Base-by-base conservation (phyloP, 2,888 invertebrate genomes). In the Branchellion lobata region DNA sequence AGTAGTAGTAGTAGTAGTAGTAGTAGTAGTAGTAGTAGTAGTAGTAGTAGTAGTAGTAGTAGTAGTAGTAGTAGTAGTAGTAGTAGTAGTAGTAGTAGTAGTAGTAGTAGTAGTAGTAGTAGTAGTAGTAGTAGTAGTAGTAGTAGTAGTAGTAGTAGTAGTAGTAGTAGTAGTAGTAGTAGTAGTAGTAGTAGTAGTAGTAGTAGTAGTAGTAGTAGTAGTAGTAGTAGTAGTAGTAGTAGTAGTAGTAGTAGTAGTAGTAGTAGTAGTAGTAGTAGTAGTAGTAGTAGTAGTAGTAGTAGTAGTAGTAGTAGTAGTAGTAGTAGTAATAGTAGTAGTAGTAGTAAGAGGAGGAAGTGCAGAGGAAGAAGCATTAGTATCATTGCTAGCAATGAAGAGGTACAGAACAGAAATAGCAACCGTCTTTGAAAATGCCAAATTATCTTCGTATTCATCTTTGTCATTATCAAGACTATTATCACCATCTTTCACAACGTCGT, bases 261-360 rank as follows among this genome's bases (percentile, higher is more conserved):
- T 73, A 72, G 72, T 72, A 29, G 33, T 73, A 73, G 73, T 73
- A n/a, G 31, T 73, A 5, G 14, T 3, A n/a, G 34, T 33, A 8
- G 73, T 33, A 33, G 73, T 5, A 36, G 34, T 5, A 2, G 34
- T 73, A 29, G 34, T 73, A n/a, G 34, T 73, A 36, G 73, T 73
- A n/a, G 73, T 73, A 29, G 73, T 73, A n/a, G 73, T 73, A 29
- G 73, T 73, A n/a, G 73, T 73, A 29, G 73, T 73, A n/a, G 73
- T 73, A 29, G 73, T 73, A n/a, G 73, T 73, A 73, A 33, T 73
- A n/a, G 73, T 73, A 29, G 73, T 73, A n/a, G 73, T 73, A 29
- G 73, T 73, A n/a, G 73, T 73, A 73, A 8, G 24, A 36, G 73
- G 24, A 29, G 73, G 24, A n/a, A 33, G 24, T 31, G 73, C 33